A percentile compares a stretch with the other conserved stretches of the same genome.
Evolutionary conservation across 2,888 invertebrate species (phyloP).

Genomic region (Gortyna flavago): DNA sequence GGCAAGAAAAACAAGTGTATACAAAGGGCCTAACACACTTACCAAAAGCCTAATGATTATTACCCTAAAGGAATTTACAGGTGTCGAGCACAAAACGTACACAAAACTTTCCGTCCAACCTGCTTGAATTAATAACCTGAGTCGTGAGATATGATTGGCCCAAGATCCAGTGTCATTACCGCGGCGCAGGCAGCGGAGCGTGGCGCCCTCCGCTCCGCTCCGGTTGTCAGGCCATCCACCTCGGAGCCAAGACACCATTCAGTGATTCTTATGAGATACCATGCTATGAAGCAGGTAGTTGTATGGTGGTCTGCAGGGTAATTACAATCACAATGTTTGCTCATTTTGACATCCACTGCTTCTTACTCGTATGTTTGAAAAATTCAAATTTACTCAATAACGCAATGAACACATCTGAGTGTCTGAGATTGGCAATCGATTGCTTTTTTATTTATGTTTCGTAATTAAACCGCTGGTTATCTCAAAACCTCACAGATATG

Average conservation of each 20-base stretch:
- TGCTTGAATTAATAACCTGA: slow-evolving; percentile 60
- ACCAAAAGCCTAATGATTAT: background rate
- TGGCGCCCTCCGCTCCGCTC: slow-evolving; percentile 83
- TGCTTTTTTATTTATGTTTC: background rate
- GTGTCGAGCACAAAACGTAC: slow-evolving; percentile 28
- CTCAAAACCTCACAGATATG: background rate
- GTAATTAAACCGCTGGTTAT: background rate
- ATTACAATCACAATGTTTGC: background rate
- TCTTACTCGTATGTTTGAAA: too few relatives aligned
- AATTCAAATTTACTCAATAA: background rate
- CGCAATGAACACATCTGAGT: background rate
- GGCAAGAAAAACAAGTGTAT: background rate
- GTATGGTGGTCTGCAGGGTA: background rate
- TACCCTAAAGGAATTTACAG: background rate
- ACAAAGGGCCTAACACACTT: background rate
- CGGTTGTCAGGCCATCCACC: slow-evolving; percentile 84
- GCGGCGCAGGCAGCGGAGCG: slow-evolving; percentile 74
- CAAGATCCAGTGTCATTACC: slow-evolving; percentile 84
- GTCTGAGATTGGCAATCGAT: background rate
- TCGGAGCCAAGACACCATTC: slow-evolving; percentile 63
- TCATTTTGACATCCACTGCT: background rate
- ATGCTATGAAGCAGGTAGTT: slow-evolving; percentile 21
- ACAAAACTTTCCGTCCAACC: slow-evolving; percentile 48
- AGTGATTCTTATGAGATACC: slow-evolving; percentile 55
- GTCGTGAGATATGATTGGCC: slow-evolving; percentile 86